Base-by-base conservation (phyloP, 2,113 vertebrate species). In the Rhinolophus sinicus region DNA sequence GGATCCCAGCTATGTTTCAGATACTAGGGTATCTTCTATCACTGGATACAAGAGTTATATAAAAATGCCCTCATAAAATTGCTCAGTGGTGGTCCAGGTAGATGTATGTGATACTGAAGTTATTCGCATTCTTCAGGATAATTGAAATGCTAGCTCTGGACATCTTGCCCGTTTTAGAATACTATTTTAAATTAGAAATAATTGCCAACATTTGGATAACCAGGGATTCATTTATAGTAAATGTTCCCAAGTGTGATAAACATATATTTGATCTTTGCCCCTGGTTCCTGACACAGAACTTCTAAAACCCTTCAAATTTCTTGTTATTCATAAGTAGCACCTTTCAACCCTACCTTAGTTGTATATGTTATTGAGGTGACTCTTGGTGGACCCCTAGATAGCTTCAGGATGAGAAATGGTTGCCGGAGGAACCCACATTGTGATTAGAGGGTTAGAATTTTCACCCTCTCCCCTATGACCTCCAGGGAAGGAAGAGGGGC, bases 111-210 rank as follows among this genome's bases (percentile, higher is more conserved):
- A 84, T 28, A 88, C 14, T 80, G 30, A 30, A 65, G 19, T 67
- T 83, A 44, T 38, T 95, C 54, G 89, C 13, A 40, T 47, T 58
- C 56, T 73, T 56, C 9, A 88, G 72, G 16, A 19, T 80, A 64
- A 81, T 24, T 76, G 65, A 82, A 58, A 94, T 54, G n/a, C 76
- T 26, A 90, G 58, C 70, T 67, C 33, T 14, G 0, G 1, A 21
- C 21, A 44, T 21, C 30, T 26, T 88, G 89, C 67, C 28, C 81
- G n/a, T 94, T 70, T n/a, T 82, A 62, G 44, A 87, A 33, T 70
- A 77, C 2, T 35, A 64, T n/a, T 90, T 92, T 89, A 76, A 95
- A 88, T 73, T 78, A 44, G 80, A 93, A 98, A 67, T 80, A 93
- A 93, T 95, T 88, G 38, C n/a, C 47, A 96, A 28, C 4, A 90